Conservation (phyloP, 2,797 vertebrate genomes). For the Alcedo atthis region DNA sequence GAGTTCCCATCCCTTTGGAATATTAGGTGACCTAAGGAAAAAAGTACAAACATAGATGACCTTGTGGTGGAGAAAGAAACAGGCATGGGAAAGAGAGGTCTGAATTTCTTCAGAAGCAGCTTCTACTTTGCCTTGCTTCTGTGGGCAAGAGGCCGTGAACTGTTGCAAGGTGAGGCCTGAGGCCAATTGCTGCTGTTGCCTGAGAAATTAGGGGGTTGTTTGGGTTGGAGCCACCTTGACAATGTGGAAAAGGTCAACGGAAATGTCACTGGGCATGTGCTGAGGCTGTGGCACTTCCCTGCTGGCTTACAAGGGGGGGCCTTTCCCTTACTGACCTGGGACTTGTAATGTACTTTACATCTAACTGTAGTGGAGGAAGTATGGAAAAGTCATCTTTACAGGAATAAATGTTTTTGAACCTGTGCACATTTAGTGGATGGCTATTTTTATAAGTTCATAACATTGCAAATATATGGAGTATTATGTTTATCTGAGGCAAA, state of each 20-base stretch:
- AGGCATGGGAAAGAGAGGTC: not conserved
- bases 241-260: slow-evolving; percentile 42
- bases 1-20: not conserved
- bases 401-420: slow-evolving; percentile 29
- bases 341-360: slow-evolving; percentile 45
- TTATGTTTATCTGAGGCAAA: not conserved
- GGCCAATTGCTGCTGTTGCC: not conserved
- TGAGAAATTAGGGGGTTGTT: not conserved
- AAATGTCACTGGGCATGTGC: slow-evolving; percentile 8
- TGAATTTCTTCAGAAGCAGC: not conserved
- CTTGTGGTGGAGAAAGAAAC: not conserved
- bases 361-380: not conserved
- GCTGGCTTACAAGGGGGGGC: slow-evolving; percentile 1
- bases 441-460: slow-evolving; percentile 39
- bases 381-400: slow-evolving; percentile 56
- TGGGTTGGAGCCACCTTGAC: not conserved
- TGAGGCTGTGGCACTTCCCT: slow-evolving; percentile 10
- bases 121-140: not conserved
- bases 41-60: not conserved
- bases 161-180: not conserved
- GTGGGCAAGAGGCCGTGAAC: not conserved
- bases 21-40: not conserved
- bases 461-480: not conserved
- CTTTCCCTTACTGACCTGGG: slow-evolving; percentile 38
- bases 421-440: not conserved